A percentile compares a stretch with the other conserved stretches of the same genome.
These are phyloP conservation scores for Pegea sp. DNA, from an alignment of 23 tunicate genomes.

Conservation along the genomic window DNA sequence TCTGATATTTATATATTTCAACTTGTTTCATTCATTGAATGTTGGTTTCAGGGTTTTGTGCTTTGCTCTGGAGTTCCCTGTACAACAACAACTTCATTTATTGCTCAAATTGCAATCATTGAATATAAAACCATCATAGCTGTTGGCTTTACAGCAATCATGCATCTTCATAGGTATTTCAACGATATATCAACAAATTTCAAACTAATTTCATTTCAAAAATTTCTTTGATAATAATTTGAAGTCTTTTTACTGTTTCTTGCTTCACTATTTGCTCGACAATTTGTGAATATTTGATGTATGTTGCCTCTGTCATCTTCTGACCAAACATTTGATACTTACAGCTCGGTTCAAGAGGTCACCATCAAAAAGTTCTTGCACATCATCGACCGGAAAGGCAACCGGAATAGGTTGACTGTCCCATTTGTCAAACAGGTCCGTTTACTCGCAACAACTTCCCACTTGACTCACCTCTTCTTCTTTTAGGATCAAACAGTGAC, in stretches of 20 bases:
- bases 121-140: slow-evolving; percentile 96
- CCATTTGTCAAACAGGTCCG: slow-evolving; percentile 84
- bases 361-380: slow-evolving; percentile 44
- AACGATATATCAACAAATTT: too few species aligned
- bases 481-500: slow-evolving; percentile 88
- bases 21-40: background rate
- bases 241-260: too few species aligned
- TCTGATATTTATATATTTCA: too few species aligned
- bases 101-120: slow-evolving; percentile 71
- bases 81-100: slow-evolving; percentile 46
- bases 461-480: background rate
- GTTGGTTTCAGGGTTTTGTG: slow-evolving; percentile 69
- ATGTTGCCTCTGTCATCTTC: too few species aligned
- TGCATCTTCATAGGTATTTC: slow-evolving; percentile 98
- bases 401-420: slow-evolving; percentile 55
- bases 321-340: background rate
- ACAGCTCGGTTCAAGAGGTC: slow-evolving; percentile 79
- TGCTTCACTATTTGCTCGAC: background rate
- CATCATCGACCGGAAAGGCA: slow-evolving; percentile 53
- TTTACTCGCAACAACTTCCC: background rate
- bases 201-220: too few species aligned
- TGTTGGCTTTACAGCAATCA: slow-evolving; percentile 81
- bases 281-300: too few species aligned
- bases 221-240: too few species aligned
- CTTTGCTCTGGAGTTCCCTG: slow-evolving; percentile 80